These are phyloP conservation scores for Oophaga sylvatica DNA, from an alignment of 2,797 vertebrate species.

Conservation along the genomic window DNA sequence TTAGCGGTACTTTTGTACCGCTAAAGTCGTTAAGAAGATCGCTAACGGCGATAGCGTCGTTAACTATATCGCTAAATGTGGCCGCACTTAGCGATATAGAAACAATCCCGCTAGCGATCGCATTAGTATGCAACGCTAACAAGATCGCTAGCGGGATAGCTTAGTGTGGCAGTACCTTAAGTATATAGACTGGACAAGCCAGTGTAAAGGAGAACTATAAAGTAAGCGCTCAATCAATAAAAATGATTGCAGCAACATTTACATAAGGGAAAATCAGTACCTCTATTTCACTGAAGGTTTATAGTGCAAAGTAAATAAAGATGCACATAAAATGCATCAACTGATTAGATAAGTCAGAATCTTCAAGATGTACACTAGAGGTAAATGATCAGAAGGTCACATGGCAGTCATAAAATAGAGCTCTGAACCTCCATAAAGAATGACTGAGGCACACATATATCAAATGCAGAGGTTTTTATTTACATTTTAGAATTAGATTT, in stretches of 20 bases:
- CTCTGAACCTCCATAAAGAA: not conserved
- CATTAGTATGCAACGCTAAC: no score
- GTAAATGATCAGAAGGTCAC: conserved; percentile 18
- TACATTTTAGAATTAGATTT: not conserved
- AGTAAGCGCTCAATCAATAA: conserved; percentile 12
- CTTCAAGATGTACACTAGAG: conserved; percentile 8
- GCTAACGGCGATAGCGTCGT: no score
- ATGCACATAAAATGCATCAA: not conserved
- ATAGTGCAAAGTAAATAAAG: not conserved
- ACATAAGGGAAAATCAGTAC: conserved; percentile 18
- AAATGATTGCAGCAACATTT: conserved; percentile 26
- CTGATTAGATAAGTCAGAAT: conserved; percentile 28
- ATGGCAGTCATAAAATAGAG: conserved; percentile 16
- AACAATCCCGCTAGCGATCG: no score
- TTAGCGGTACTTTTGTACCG: no score
- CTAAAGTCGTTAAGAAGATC: no score
- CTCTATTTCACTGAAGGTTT: conserved; percentile 30
- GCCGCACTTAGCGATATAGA: no score
- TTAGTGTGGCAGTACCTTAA: no score
- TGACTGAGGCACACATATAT: not conserved
- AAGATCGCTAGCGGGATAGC: no score
- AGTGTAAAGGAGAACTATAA: not conserved
- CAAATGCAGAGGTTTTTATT: not conserved
- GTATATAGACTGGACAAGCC: not conserved
- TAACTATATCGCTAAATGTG: no score